Evolutionary conservation across 2,113 vertebrate genomes (phyloP), one percentile per base, ranked within the genome.

Genomic region (Calidris pygmaea): DNA sequence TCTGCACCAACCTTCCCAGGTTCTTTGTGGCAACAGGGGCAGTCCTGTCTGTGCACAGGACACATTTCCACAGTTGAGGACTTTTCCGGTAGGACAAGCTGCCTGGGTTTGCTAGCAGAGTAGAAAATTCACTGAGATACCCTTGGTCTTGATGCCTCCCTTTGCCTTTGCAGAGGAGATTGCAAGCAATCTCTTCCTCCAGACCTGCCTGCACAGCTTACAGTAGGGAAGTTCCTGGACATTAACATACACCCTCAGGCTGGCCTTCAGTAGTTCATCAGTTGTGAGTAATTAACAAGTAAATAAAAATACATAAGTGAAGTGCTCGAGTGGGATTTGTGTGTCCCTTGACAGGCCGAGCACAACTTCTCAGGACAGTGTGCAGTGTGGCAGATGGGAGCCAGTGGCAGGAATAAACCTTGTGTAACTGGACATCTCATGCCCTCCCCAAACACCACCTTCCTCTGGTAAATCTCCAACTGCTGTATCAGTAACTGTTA

Each of bases 1-100:
- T 56, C 52, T 29, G 35, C 32, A 47, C 12, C 0, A 0, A 10
- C 27, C 41, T 24, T 47, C 12, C 10, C 41, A 74, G 18, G 13
- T 18, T 65, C 8, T n/a, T 6, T 47, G 53, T 41, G 32, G 39
- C 14, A 53, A 22, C 27, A 35, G 41, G 47, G n/a, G 1, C 52
- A n/a, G 24, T n/a, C n/a, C 41, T 84, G 63, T 29, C 72, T 71
- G 17, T 66, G 23, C 52, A 50, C 37, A 91, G 67, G 27, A 32
- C 37, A 43, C 19, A 2, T 4, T 56, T 79, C 50, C 74, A 48
- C 47, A 22, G 29, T 0, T 55, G 17, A 53, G 45, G 16, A 52
- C 34, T 43, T 48, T 55, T 53, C n/a, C 47, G 53, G 59, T 9
- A 70, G 23, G 65, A 47, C 0, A 4, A 14, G 16, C 39, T 77